Conservation (phyloP, 2,888 invertebrate species). For the Heliothis peltigera region DNA sequence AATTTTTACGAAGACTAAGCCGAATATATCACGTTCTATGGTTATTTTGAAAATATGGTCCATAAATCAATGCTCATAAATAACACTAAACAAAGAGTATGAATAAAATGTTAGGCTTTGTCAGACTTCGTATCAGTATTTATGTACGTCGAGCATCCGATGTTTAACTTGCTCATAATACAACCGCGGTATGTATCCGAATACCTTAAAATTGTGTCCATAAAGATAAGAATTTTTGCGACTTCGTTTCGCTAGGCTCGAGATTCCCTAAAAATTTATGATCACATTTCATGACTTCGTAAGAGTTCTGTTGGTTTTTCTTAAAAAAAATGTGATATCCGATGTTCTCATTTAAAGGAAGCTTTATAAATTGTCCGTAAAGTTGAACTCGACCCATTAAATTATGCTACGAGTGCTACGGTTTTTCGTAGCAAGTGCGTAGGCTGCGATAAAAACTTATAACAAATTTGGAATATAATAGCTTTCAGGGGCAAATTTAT, state of each 20-base stretch:
- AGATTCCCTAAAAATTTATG: slow-evolving; percentile 78
- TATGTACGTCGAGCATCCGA: slow-evolving; percentile 58
- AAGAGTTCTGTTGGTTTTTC: slow-evolving; percentile 72
- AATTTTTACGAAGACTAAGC: slow-evolving; percentile 9
- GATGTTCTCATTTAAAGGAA: slow-evolving; percentile 63
- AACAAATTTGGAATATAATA: slow-evolving; percentile 13
- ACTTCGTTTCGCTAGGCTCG: slow-evolving; percentile 73
- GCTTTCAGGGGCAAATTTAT: slow-evolving; percentile 18
- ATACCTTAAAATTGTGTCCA: slow-evolving; percentile 79
- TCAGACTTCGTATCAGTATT: slow-evolving; percentile 52
- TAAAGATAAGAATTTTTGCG: slow-evolving; percentile 81
- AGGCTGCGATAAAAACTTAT: slow-evolving; percentile 27
- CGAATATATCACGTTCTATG: not conserved
- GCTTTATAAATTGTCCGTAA: slow-evolving; percentile 59
- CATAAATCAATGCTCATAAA: slow-evolving; percentile 39
- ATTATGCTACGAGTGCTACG: slow-evolving; percentile 48
- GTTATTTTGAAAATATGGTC: slow-evolving; percentile 6
- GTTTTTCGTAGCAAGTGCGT: slow-evolving; percentile 48
- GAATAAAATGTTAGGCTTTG: slow-evolving; percentile 50
- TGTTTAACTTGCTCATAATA: slow-evolving; percentile 66
- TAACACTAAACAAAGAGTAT: slow-evolving; percentile 47
- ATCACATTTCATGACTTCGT: slow-evolving; percentile 76
- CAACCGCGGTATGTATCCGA: slow-evolving; percentile 67
- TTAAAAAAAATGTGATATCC: slow-evolving; percentile 67
- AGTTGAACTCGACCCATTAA: slow-evolving; percentile 41